Evolutionary conservation across 2,797 vertebrate genomes (phyloP), one percentile per base, ranked within the genome.

Genomic region (Pseudomugil tenellus): DNA sequence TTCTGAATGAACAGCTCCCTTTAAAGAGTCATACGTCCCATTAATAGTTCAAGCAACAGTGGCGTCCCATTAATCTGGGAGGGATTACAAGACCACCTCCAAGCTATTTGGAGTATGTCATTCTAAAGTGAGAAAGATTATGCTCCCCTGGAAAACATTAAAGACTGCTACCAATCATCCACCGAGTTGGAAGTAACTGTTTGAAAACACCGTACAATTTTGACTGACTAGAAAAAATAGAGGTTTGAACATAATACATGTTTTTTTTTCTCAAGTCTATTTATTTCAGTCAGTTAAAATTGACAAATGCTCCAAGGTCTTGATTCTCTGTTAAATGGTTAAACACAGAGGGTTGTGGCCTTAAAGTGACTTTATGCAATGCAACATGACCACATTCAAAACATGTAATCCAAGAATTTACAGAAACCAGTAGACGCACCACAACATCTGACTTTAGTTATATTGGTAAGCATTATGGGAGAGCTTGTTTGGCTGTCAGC

Each of bases 371-470:
- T 17, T 16, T 3, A 11, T 34, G 34, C 21, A 61, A 11, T 6
- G 14, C n/a, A 26, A 60, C 63, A 14, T 25, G 25, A 14, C 23
- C 5, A 6, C 29, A 4, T 2, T 1, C 21, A 19, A 29, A 13
- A 51, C 60, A 43, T 19, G 19, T 19, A 25, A 58, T 49, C 4
- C n/a, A 41, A 17, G 58, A 25, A 5, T 46, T 3, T 25, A 11
- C 43, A 32, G 19, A 51, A 62, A 61, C n/a, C 49, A 57, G 17
- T n/a, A 10, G 31, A 58, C n/a, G 48, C 55, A 76, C 56, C 37
- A 43, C 57, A 16, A 53, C 31, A 59, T n/a, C 32, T 6, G 2
- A 16, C 25, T 56, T 59, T 17, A 19, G 46, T 76, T 26, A 51
- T 14, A 14, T 13, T 67, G 41, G 13, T 1, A 16, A 67, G 64